Percentiles rank a stretch among this genome's conserved stretches.
phyloP scores from a whole-genome alignment of 2,888 invertebrate genomes.

The Micoletzkya japonica region DNA sequence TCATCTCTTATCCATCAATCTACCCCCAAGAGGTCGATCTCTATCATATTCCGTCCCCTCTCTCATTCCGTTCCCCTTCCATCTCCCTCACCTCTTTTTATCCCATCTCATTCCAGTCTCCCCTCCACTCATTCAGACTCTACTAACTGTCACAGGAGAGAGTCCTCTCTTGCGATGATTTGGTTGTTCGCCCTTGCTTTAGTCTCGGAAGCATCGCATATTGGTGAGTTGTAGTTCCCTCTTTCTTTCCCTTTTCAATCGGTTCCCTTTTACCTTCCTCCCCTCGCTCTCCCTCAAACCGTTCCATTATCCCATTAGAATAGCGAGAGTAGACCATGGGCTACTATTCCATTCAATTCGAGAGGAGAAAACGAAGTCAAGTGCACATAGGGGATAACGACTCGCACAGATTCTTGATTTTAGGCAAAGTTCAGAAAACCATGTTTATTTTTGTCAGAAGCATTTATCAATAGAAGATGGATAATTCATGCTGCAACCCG shows the following conservation, averaged over 20 bases:
- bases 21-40: background rate
- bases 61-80: background rate
- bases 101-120: background rate
- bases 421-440: too few species aligned
- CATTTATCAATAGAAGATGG: too few species aligned
- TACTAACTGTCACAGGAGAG: background rate
- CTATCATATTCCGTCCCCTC: background rate
- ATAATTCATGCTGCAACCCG: too few species aligned
- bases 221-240: background rate
- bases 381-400: too few species aligned
- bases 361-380: too few species aligned
- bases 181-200: background rate
- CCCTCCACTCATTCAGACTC: background rate
- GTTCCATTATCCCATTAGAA: slow-evolving; percentile 2
- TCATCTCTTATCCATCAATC: background rate
- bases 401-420: too few species aligned
- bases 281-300: slow-evolving; percentile 12
- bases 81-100: background rate
- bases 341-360: too few species aligned
- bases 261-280: background rate
- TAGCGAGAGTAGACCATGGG: too few species aligned
- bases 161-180: background rate
- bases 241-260: background rate
- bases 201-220: background rate
- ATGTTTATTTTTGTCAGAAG: too few species aligned